A percentile compares a stretch with the other conserved stretches of the same genome.
Conservation (phyloP, 1,140 invertebrate species). For the Caenorhabditis briggsae region DNA sequence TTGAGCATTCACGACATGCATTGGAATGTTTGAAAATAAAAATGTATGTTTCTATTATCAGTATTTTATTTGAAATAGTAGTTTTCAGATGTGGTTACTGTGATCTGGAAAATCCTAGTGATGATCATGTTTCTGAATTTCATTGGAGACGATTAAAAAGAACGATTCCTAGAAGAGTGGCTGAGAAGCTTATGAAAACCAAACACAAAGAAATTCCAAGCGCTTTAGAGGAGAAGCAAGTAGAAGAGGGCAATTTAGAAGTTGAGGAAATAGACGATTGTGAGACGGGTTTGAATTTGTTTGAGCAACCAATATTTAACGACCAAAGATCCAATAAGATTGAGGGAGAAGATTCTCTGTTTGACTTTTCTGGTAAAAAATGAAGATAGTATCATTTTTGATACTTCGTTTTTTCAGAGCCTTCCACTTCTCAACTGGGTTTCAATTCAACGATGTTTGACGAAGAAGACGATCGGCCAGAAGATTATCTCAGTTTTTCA, state of each 20-base stretch:
- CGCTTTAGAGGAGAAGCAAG: neutral
- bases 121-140: neutral
- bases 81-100: slow-evolving; percentile 50
- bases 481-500: slow-evolving; percentile 14
- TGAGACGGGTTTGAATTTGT: too few species aligned
- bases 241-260: neutral
- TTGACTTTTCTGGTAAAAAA: slow-evolving; percentile 10
- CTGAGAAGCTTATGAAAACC: neutral
- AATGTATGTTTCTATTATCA: neutral
- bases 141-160: slow-evolving; percentile 40
- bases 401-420: neutral
- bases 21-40: neutral
- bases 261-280: neutral
- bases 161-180: neutral
- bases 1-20: neutral
- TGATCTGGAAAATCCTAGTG: slow-evolving; percentile 5
- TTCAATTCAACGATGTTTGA: slow-evolving; percentile 9
- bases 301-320: too few species aligned
- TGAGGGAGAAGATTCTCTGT: neutral
- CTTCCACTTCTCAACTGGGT: neutral
- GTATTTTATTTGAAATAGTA: neutral
- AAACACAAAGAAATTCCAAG: neutral
- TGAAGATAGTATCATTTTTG: neutral
- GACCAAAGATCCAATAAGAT: too few species aligned
- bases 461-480: slow-evolving; percentile 1